Conservation (phyloP, 2,113 vertebrate species). For the Sterna hirundo region DNA sequence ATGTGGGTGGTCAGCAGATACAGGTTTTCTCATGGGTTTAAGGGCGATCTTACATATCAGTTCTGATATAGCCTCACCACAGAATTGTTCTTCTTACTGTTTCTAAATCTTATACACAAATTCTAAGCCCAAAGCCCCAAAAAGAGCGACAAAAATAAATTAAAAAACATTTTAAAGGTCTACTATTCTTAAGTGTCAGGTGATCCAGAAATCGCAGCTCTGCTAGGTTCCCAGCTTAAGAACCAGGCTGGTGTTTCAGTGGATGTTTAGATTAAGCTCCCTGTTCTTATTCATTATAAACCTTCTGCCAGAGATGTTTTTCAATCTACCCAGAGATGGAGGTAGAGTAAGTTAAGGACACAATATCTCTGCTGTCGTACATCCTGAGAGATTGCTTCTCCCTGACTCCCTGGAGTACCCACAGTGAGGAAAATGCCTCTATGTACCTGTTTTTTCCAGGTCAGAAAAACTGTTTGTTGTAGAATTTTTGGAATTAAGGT, state of each 20-base stretch:
- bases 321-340: background rate
- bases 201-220: background rate
- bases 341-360: background rate
- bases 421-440: background rate
- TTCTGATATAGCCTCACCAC: background rate
- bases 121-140: background rate
- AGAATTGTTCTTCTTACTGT: background rate
- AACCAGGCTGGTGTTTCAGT: background rate
- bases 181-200: background rate
- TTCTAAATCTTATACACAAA: background rate
- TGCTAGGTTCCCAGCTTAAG: background rate
- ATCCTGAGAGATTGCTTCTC: background rate
- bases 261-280: background rate
- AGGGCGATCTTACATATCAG: background rate
- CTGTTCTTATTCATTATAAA: background rate
- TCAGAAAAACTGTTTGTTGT: background rate
- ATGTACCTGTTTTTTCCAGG: background rate
- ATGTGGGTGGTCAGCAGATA: background rate
- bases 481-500: background rate
- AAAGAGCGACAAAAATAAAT: background rate
- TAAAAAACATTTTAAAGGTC: background rate
- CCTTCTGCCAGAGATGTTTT: background rate
- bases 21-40: background rate
- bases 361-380: background rate
- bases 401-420: background rate